Conservation (phyloP, 1,140 invertebrate species). For the Oppia nitens region DNA sequence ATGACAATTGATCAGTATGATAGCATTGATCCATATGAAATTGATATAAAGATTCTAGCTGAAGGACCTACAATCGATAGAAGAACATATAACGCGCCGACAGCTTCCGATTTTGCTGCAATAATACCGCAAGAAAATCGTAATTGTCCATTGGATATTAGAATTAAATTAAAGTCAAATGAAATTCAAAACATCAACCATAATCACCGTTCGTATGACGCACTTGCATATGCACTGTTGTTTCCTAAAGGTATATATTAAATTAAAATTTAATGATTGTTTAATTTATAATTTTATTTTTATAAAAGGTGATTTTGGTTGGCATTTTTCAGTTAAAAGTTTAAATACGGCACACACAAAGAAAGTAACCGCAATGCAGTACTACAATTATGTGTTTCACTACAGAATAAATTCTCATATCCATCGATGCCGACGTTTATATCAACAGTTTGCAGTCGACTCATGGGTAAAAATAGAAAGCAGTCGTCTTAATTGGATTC, state of each 20-base stretch:
- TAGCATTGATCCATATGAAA: background rate
- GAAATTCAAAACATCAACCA: background rate
- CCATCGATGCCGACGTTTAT: conserved; percentile 22
- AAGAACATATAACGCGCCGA: background rate
- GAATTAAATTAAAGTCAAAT: background rate
- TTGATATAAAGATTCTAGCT: background rate
- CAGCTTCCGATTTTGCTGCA: background rate
- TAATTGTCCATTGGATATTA: background rate
- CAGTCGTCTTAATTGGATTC: conserved; percentile 10
- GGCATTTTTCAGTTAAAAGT: background rate
- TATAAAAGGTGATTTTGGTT: conserved; percentile 17
- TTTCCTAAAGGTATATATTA: background rate
- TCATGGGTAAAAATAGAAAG: conserved; percentile 14
- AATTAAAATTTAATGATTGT: background rate
- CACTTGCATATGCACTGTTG: no score
- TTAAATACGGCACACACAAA: background rate
- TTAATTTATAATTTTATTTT: conserved; percentile 21
- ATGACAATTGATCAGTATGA: background rate
- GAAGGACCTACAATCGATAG: background rate
- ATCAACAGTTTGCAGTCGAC: conserved; percentile 19
- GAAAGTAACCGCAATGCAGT: background rate
- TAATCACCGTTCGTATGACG: no score
- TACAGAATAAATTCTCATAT: conserved; percentile 1
- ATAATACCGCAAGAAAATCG: background rate
- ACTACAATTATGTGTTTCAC: conserved; percentile 8